Conservation (phyloP, 2,797 vertebrate species). For the Distichodus sexfasciatus region DNA sequence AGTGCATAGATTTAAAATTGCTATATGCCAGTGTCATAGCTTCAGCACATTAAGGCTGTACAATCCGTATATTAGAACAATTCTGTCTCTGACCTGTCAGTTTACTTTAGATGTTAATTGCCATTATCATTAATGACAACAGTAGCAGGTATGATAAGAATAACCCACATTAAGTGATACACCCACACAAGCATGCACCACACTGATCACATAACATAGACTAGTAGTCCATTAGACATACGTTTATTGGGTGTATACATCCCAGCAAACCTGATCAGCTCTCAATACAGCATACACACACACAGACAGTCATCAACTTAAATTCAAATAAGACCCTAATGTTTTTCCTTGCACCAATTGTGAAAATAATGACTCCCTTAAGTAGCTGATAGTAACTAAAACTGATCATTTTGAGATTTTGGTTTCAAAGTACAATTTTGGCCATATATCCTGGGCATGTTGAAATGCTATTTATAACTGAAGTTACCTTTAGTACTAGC, state of each 20-base stretch:
- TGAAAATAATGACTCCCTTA: no score
- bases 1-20: not conserved
- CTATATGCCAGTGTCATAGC: not conserved
- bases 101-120: not conserved
- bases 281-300: no score
- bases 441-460: no score
- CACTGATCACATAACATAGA: not conserved
- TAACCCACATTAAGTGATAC: not conserved
- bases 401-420: no score
- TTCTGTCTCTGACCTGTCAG: not conserved
- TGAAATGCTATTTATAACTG: no score
- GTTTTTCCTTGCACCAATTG: no score
- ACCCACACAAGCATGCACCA: not conserved
- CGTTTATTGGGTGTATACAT: not conserved
- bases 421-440: no score
- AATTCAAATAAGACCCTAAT: no score
- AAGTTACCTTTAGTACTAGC: no score
- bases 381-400: no score
- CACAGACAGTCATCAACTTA: no score
- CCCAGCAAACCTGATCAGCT: no score
- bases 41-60: not conserved
- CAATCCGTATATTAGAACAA: not conserved
- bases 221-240: not conserved
- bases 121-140: not conserved
- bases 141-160: not conserved